Evolutionary conservation across 2,888 invertebrate genomes (phyloP).

Genomic region (Tricholauxania praeusta): DNA sequence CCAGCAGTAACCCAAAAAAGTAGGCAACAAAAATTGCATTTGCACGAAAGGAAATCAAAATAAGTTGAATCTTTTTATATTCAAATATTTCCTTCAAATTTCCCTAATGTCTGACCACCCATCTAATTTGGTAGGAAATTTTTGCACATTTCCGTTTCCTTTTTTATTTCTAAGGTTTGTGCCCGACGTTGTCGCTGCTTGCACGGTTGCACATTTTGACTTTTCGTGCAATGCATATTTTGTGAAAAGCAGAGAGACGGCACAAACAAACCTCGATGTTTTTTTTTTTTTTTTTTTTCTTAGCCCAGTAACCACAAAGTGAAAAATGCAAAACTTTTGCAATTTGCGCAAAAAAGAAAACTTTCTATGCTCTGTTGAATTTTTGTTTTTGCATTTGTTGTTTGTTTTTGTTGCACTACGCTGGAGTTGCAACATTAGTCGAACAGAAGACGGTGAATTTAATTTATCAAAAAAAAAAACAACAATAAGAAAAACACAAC

Average conservation of each 20-base stretch:
- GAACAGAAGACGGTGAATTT: constrained; percentile 61
- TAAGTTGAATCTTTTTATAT: too few species aligned
- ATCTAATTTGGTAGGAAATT: constrained; percentile 49
- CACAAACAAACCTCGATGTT: constrained; percentile 28
- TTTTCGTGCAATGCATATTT: constrained; percentile 30
- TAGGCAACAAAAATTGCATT: constrained; percentile 24
- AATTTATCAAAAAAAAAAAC: constrained; percentile 64
- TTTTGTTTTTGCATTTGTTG: constrained; percentile 25
- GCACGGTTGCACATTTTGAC: constrained; percentile 58
- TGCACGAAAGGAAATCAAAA: not conserved
- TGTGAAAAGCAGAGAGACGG: constrained; percentile 11
- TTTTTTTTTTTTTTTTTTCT: constrained; percentile 22
- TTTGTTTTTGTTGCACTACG: constrained; percentile 32
- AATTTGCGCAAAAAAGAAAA: constrained; percentile 49
- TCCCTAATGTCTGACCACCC: constrained; percentile 42
- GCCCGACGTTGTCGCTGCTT: constrained; percentile 43
- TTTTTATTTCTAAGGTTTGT: constrained; percentile 12
- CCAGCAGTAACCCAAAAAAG: constrained; percentile 1
- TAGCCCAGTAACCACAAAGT: constrained; percentile 59
- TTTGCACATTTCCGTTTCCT: constrained; percentile 49
- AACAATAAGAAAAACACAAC: not conserved
- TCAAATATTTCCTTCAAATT: constrained; percentile 23
- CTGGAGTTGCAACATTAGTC: constrained; percentile 46
- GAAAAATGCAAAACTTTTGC: constrained; percentile 64
- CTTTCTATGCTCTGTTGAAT: not conserved